A percentile compares a stretch with the other conserved stretches of the same genome.
Evolutionary conservation across 2,888 invertebrate species (phyloP).

Genomic region (Neoitamus cyanurus): DNA sequence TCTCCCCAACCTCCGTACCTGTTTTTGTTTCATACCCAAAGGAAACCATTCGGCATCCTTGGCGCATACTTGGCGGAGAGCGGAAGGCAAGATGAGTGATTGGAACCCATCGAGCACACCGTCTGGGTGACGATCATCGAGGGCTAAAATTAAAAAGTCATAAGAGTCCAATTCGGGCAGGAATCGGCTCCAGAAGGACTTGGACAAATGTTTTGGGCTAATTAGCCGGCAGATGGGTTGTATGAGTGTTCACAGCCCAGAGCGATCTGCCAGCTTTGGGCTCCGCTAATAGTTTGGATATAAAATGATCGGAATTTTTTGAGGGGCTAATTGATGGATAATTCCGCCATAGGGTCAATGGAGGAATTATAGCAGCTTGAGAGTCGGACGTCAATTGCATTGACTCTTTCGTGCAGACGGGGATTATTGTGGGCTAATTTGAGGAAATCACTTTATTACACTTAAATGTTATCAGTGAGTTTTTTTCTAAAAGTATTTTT

Average conservation of each 20-base stretch:
- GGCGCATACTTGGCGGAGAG: not conserved
- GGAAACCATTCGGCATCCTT: slow-evolving; percentile 26
- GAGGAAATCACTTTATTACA: not conserved
- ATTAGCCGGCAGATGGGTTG: slow-evolving; percentile 48
- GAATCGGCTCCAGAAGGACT: slow-evolving; percentile 45
- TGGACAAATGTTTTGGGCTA: slow-evolving; percentile 47
- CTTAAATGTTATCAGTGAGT: not conserved
- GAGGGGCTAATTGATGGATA: not conserved
- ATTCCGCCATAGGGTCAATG: not conserved
- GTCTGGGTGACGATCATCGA: not conserved
- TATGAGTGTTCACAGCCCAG: not conserved
- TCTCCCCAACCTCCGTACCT: not conserved
- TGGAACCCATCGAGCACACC: not conserved
- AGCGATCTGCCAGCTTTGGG: no score
- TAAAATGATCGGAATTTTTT: slow-evolving; percentile 19
- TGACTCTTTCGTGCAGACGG: not conserved
- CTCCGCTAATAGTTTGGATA: not conserved
- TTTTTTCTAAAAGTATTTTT: not conserved
- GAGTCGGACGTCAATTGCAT: not conserved
- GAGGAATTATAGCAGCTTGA: not conserved
- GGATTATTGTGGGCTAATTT: not conserved
- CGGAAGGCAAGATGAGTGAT: slow-evolving; percentile 15
- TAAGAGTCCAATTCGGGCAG: slow-evolving; percentile 40
- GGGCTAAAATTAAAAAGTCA: slow-evolving; percentile 50
- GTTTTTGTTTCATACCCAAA: not conserved